A percentile compares a stretch with the other conserved stretches of the same genome.
These are phyloP conservation scores for Synergus itoensis DNA, from an alignment of 2,888 invertebrate species.

Conservation along the genomic window DNA sequence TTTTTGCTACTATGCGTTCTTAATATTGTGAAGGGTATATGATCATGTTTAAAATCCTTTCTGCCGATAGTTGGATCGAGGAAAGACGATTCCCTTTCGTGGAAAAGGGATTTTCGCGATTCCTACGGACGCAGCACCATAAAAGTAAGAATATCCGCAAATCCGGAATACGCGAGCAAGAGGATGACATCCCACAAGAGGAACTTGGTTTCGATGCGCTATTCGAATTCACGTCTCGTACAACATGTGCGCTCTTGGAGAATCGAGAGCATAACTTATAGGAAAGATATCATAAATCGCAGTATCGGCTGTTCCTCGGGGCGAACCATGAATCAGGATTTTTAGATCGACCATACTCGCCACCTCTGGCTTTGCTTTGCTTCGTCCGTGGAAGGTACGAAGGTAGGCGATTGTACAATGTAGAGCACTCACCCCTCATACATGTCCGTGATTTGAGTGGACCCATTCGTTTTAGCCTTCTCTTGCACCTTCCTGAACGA, in stretches of 20 bases:
- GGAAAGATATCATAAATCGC: slow-evolving; percentile 65
- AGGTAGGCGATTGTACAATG: not conserved
- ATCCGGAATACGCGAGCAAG: slow-evolving; percentile 43
- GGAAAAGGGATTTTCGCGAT: slow-evolving; percentile 24
- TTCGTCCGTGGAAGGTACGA: slow-evolving; percentile 7
- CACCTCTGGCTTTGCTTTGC: slow-evolving; percentile 50
- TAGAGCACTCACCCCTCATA: slow-evolving; percentile 18
- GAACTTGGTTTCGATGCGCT: slow-evolving; percentile 22
- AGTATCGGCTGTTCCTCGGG: slow-evolving; percentile 59
- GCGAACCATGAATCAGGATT: slow-evolving; percentile 70
- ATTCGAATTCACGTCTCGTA: slow-evolving; percentile 58
- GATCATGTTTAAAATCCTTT: not conserved
- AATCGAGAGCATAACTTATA: slow-evolving; percentile 60
- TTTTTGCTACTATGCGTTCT: not conserved
- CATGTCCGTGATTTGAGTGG: slow-evolving; percentile 52
- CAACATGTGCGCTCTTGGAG: slow-evolving; percentile 47
- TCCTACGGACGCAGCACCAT: not conserved
- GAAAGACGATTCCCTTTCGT: slow-evolving; percentile 11
- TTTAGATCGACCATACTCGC: slow-evolving; percentile 62
- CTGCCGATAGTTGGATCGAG: not conserved
- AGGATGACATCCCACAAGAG: slow-evolving; percentile 24
- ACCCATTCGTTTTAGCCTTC: slow-evolving; percentile 54
- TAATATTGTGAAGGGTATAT: not conserved
- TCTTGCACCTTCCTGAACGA: slow-evolving; percentile 9
- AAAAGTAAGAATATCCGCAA: slow-evolving; percentile 35